Evolutionary conservation across 2,888 invertebrate species (phyloP), one percentile per base, ranked within the genome.

Genomic region (Oligia fasciuncula): DNA sequence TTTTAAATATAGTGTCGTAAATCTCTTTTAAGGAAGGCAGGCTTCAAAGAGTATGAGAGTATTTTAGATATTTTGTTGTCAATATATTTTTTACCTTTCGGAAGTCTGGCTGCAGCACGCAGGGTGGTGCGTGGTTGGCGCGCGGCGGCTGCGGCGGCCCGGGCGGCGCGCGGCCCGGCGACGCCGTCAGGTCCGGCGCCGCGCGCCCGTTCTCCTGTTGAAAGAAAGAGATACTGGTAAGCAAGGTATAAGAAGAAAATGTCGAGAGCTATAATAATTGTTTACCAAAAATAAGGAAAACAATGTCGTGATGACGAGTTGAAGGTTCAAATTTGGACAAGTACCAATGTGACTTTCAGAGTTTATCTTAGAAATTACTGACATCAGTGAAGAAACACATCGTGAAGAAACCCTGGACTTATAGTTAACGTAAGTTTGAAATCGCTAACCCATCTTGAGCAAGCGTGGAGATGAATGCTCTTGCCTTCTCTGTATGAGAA

Each of bases 111-210:
- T 99, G 99, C 96, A 99, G 96, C 97, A 97, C 98, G 97, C 97
- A 98, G 95, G 95, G 98, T 91, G 98, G 98, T 94, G 98, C 98
- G 94, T 98, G 98, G 93, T 98, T 98, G 95, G 98, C 97, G 95
- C 97, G 97, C 96, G 97, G 94, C 95, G 97, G 93, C 96, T 97
- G 95, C 93, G 95, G 95, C 97, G 97, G 97, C 92, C 97, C 98
- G 94, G 98, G 97, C 93, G 98, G 98, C 93, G 98, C 98, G 94
- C 98, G 98, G 91, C 98, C 98, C 95, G 98, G 98, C 96, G 98
- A 98, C 95, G 98, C 98, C 96, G 98, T 98, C 97, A 98, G 98
- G 97, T 98, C 98, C 97, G 98, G 98, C 97, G 98, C 98, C 97
- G 98, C 98, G 97, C 98, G 98, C 97, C 98, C 98, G 97, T 98